Conservation (phyloP, 2,797 vertebrate genomes). For the Sylvilagus floridanus region DNA sequence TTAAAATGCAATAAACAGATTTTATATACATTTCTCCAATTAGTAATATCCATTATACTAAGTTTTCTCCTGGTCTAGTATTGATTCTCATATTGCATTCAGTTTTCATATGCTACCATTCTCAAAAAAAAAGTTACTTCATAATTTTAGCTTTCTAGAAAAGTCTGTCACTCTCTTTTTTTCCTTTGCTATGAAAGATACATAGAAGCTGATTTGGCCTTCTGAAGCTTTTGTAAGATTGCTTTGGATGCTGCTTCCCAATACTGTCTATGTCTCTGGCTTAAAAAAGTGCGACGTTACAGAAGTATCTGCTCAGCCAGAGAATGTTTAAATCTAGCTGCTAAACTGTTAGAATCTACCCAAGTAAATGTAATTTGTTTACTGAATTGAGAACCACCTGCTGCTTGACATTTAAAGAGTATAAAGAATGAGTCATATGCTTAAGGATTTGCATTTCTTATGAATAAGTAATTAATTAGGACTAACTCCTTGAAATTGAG, state of each 20-base stretch:
- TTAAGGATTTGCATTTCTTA: constrained; percentile 36
- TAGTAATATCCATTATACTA: neutral
- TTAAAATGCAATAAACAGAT: neutral
- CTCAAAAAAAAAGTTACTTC: neutral
- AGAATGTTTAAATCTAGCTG: neutral
- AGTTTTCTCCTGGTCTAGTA: neutral
- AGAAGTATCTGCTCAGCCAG: neutral
- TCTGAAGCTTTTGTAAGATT: neutral
- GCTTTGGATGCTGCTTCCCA: neutral
- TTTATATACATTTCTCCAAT: constrained; percentile 27
- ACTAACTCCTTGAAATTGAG: neutral
- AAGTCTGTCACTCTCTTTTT: neutral
- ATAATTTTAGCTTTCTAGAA: neutral
- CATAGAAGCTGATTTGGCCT: neutral
- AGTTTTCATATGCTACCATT: neutral
- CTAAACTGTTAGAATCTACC: neutral
- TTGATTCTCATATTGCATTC: neutral
- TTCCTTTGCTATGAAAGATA: neutral
- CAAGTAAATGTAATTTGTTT: neutral
- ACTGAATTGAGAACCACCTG: neutral
- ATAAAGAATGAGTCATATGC: constrained; percentile 4
- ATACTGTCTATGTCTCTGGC: neutral
- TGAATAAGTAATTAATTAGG: constrained; percentile 46
- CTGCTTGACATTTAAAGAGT: constrained; percentile 19
- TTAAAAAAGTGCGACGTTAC: neutral